Percentiles rank a stretch among this genome's conserved stretches.
Evolutionary conservation across 2,113 vertebrate genomes (phyloP).

Genomic region (Haplotaxodon microlepis): DNA sequence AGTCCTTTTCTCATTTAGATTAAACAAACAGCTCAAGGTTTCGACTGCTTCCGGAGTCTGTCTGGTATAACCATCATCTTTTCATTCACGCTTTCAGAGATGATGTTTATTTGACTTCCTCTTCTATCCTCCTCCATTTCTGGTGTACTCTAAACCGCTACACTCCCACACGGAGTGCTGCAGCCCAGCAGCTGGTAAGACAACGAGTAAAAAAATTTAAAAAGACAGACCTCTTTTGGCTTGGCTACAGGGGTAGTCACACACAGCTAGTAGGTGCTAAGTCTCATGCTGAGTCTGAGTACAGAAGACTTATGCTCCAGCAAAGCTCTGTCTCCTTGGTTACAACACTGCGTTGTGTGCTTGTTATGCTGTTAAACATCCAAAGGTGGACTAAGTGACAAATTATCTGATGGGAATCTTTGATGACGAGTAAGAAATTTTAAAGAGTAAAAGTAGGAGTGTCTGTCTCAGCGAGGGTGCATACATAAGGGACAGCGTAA

Average conservation of each 20-base stretch:
- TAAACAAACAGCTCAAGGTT: slow-evolving; percentile 34
- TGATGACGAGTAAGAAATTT: slow-evolving; percentile 8
- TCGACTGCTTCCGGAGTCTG: neutral
- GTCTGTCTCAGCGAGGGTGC: slow-evolving; percentile 40
- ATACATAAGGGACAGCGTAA: slow-evolving; percentile 2
- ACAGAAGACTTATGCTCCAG: neutral
- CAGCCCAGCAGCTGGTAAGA: slow-evolving; percentile 15
- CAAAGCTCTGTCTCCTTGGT: slow-evolving; percentile 9
- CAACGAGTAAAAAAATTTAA: neutral
- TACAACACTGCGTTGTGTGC: neutral
- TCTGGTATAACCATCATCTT: slow-evolving; percentile 11
- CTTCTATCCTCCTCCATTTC: neutral
- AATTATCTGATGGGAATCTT: slow-evolving; percentile 22
- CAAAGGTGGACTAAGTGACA: slow-evolving; percentile 6
- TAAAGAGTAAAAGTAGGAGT: neutral
- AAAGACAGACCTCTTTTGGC: slow-evolving; percentile 22
- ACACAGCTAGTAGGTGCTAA: neutral
- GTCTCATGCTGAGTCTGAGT: neutral
- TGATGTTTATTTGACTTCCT: slow-evolving; percentile 42
- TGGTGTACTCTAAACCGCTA: slow-evolving; percentile 30
- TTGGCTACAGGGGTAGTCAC: slow-evolving; percentile 9
- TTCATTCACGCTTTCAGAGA: slow-evolving; percentile 33
- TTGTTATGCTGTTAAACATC: slow-evolving; percentile 2
- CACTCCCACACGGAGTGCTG: slow-evolving; percentile 22
- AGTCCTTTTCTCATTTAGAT: neutral